Percentiles rank a stretch among this genome's conserved stretches.
Conservation (phyloP, 2,888 invertebrate species). For the Ophraella communa region DNA sequence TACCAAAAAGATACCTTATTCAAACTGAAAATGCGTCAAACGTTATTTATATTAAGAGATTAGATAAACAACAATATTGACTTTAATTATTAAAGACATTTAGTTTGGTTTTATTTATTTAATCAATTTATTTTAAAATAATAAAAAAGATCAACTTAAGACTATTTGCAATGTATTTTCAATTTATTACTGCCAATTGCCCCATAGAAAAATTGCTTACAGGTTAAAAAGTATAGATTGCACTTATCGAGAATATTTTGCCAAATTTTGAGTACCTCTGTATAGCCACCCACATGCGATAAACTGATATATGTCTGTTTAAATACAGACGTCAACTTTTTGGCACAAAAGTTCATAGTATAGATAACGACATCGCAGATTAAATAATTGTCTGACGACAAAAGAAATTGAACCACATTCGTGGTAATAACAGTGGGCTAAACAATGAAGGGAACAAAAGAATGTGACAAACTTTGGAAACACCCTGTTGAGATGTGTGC, state of each 20-base stretch:
- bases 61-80: neutral
- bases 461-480: slow-evolving; percentile 28
- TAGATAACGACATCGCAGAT: slow-evolving; percentile 28
- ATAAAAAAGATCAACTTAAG: neutral
- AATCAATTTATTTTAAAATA: neutral
- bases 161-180: too few relatives aligned
- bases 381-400: slow-evolving; percentile 32
- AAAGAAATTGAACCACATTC: slow-evolving; percentile 38
- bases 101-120: neutral
- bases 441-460: slow-evolving; percentile 33
- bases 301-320: neutral
- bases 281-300: slow-evolving; percentile 28
- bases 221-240: too few relatives aligned
- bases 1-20: slow-evolving; percentile 31
- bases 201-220: too few relatives aligned
- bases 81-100: neutral
- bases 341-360: slow-evolving; percentile 10
- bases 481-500: slow-evolving; percentile 7
- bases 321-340: slow-evolving; percentile 36
- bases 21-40: slow-evolving; percentile 12
- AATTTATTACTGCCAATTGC: too few relatives aligned
- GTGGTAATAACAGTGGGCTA: slow-evolving; percentile 29
- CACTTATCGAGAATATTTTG: too few relatives aligned
- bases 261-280: slow-evolving; percentile 29
- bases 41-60: neutral